Evolutionary conservation across 1,140 invertebrate species (phyloP).

Genomic region (Sinonovacula constricta): DNA sequence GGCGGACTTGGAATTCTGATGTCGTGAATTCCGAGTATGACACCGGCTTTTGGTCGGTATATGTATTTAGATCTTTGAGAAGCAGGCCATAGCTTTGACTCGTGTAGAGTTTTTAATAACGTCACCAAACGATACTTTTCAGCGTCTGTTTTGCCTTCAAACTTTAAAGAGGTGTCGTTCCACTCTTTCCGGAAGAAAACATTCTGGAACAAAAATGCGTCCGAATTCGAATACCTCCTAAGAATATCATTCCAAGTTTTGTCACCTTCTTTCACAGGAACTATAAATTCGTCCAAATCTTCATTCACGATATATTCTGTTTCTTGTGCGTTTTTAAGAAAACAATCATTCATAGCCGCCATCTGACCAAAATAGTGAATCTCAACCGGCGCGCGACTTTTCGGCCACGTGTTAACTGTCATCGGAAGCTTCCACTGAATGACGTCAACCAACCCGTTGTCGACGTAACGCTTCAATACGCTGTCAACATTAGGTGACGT

Average conservation of each 20-base stretch:
- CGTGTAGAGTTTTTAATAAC: constrained; percentile 15
- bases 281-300: constrained; percentile 43
- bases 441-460: constrained; percentile 84
- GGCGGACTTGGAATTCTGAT: not conserved
- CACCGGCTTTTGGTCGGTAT: not conserved
- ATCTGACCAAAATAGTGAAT: constrained; percentile 64
- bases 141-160: not conserved
- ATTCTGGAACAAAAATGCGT: constrained; percentile 20
- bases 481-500: constrained; percentile 85
- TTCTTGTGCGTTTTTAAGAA: constrained; percentile 11
- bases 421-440: constrained; percentile 93
- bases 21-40: constrained; percentile 20
- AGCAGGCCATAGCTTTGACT: not conserved
- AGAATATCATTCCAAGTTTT: constrained; percentile 18
- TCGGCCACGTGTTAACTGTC: constrained; percentile 62
- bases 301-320: constrained; percentile 38
- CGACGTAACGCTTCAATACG: constrained; percentile 86
- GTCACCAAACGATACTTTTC: constrained; percentile 25
- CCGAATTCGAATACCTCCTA: not conserved
- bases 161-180: not conserved
- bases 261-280: not conserved
- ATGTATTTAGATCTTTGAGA: constrained; percentile 27
- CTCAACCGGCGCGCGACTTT: constrained; percentile 15
- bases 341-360: constrained; percentile 30
- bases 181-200: constrained; percentile 35